phyloP scores from a whole-genome alignment of 1,140 invertebrate species.

The Ectropis grisescens region DNA sequence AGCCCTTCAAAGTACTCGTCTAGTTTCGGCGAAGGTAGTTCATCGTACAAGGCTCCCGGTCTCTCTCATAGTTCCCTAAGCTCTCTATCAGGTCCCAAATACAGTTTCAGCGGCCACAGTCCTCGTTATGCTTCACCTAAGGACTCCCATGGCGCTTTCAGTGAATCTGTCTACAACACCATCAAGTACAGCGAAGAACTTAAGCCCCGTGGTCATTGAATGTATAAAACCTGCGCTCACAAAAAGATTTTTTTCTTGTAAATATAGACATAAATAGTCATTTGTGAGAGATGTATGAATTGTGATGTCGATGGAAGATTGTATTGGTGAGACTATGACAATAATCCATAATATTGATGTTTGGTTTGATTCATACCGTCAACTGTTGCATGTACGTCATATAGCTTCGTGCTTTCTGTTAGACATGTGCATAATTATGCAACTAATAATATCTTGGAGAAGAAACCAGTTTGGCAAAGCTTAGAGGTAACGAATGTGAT shows the following conservation, averaged over 20 bases:
- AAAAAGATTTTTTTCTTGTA: slow-evolving; percentile 15
- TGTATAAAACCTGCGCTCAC: slow-evolving; percentile 1
- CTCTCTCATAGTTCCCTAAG: slow-evolving; percentile 34
- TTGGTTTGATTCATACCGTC: slow-evolving; percentile 17
- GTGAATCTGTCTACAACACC: slow-evolving; percentile 52
- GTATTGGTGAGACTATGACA: slow-evolving; percentile 23
- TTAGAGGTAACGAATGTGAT: too few species aligned
- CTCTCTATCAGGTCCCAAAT: slow-evolving; percentile 47
- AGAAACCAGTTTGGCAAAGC: slow-evolving; percentile 17
- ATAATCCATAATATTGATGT: slow-evolving; percentile 21
- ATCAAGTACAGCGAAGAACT: slow-evolving; percentile 61
- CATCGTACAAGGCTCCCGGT: slow-evolving; percentile 29
- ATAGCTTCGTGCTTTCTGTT: too few species aligned
- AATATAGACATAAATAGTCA: slow-evolving; percentile 21
- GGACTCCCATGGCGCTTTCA: slow-evolving; percentile 43
- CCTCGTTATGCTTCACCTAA: slow-evolving; percentile 31
- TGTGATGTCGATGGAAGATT: slow-evolving; percentile 8
- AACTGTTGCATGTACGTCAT: too few species aligned
- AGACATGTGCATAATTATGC: too few species aligned
- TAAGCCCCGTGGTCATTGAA: slow-evolving; percentile 42
- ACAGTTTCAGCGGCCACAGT: slow-evolving; percentile 41
- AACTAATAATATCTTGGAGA: too few species aligned
- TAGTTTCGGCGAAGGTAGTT: slow-evolving; percentile 34
- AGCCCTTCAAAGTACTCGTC: slow-evolving; percentile 27
- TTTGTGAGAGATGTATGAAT: slow-evolving; percentile 13